These are phyloP conservation scores for Gymnothorax reevesii DNA, from an alignment of 2,797 vertebrate genomes.

Conservation along the genomic window DNA sequence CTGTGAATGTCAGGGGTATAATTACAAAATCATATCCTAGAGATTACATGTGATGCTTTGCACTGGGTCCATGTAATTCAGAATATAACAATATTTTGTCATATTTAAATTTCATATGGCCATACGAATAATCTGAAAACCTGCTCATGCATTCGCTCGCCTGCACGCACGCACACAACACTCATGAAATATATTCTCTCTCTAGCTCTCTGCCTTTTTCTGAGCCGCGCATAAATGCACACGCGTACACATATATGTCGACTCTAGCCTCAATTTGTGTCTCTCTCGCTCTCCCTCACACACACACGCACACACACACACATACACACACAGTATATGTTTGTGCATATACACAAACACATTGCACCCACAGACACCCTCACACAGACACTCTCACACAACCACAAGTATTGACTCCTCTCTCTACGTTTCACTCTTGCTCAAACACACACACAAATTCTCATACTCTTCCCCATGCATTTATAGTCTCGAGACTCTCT, in stretches of 20 bases:
- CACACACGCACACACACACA: background rate
- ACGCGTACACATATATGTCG: no score
- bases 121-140: background rate
- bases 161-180: no score
- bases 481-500: no score
- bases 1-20: constrained; percentile 1
- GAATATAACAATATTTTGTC: background rate
- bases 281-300: no score
- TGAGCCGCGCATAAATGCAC: no score
- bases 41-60: constrained; percentile 11
- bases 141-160: background rate
- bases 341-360: background rate
- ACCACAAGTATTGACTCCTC: no score
- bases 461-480: no score
- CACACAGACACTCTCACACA: background rate
- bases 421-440: no score
- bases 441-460: no score
- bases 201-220: no score
- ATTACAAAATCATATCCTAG: constrained; percentile 5
- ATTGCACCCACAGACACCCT: background rate
- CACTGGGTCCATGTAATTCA: background rate
- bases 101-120: background rate
- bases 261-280: no score
- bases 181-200: no score
- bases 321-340: background rate